Evolutionary conservation across 2,888 invertebrate species (phyloP).

Genomic region (Lasioglossum malachurum): DNA sequence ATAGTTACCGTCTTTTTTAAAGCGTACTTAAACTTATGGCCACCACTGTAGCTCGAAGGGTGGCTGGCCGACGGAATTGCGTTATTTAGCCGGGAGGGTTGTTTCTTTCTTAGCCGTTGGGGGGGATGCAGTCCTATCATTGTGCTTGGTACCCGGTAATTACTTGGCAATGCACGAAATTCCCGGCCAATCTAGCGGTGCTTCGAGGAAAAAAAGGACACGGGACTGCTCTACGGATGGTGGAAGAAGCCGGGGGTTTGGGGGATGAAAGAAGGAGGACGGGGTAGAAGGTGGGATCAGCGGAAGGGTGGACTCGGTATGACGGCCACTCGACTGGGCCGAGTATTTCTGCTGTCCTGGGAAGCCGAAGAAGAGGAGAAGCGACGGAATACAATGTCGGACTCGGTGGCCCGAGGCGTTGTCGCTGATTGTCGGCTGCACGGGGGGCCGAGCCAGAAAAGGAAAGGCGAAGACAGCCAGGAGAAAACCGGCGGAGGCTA

Average conservation of each 20-base stretch:
- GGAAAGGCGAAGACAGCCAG: conserved; percentile 34
- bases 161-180: conserved; percentile 57
- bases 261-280: neutral
- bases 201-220: conserved; percentile 14
- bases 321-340: conserved; percentile 41
- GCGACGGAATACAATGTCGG: conserved; percentile 59
- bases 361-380: conserved; percentile 40
- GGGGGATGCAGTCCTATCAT: conserved; percentile 15
- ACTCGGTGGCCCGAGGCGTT: conserved; percentile 64
- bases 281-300: neutral
- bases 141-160: conserved; percentile 44
- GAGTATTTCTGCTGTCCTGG: conserved; percentile 23
- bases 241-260: neutral
- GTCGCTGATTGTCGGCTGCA: conserved; percentile 71
- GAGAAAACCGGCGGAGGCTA: conserved; percentile 45
- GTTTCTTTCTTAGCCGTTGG: conserved; percentile 44
- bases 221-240: neutral
- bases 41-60: neutral
- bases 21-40: too few relatives aligned
- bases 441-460: conserved; percentile 17
- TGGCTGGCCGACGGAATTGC: conserved; percentile 37
- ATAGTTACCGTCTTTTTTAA: too few relatives aligned
- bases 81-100: conserved; percentile 52
- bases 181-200: conserved; percentile 38
- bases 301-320: conserved; percentile 24